A percentile compares a stretch with the other conserved stretches of the same genome.
Conservation (phyloP, 2,888 invertebrate genomes). For the Amorpha juglandis region DNA sequence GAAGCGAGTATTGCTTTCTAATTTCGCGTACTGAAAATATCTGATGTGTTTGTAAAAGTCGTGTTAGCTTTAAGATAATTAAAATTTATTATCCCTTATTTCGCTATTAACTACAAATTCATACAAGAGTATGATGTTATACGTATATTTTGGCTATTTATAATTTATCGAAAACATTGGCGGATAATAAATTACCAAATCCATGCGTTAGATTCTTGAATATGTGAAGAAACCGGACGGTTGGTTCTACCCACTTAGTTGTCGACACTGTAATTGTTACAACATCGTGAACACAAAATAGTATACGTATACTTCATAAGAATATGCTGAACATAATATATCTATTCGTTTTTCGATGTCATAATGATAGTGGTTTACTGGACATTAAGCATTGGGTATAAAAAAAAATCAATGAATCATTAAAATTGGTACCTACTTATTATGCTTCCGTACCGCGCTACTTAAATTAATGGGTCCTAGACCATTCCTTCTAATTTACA, state of each 20-base stretch:
- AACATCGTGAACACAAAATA: background rate
- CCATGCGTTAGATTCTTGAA: background rate
- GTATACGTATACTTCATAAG: background rate
- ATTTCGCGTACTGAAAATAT: constrained; percentile 1
- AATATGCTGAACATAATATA: no score
- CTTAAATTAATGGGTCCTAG: no score
- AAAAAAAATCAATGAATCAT: no score
- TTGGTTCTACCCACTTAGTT: background rate
- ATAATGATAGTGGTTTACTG: no score
- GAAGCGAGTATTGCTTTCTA: constrained; percentile 18
- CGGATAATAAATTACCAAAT: background rate
- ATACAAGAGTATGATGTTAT: background rate
- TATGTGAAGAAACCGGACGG: background rate
- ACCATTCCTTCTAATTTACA: no score
- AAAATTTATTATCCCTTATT: no score
- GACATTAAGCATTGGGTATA: no score
- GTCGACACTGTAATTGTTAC: background rate
- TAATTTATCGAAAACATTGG: no score
- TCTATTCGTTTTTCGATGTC: no score
- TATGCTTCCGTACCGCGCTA: no score
- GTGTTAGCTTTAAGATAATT: background rate
- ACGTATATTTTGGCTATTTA: no score
- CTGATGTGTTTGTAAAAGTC: background rate
- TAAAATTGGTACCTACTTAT: no score
- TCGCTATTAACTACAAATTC: background rate